These are phyloP conservation scores for Dexiosoma caninum DNA, from an alignment of 2,888 invertebrate species.

Conservation along the genomic window DNA sequence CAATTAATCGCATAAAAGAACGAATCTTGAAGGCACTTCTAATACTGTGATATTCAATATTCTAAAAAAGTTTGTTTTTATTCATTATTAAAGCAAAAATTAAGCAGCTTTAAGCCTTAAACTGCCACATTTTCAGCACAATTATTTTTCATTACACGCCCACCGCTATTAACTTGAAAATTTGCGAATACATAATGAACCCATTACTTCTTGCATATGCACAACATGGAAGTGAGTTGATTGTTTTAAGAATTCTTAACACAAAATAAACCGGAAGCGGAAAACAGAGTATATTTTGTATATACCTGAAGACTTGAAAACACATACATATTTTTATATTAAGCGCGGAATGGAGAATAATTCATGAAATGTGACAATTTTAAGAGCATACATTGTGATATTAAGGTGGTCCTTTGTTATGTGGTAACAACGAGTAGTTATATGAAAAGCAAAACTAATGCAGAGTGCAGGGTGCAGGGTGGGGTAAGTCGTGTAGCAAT, in stretches of 20 bases:
- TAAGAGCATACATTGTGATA: background rate
- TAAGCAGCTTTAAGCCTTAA: background rate
- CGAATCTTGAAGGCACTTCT: no score
- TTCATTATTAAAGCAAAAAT: no score
- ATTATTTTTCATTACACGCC: background rate
- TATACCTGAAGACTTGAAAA: background rate
- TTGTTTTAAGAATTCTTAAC: background rate
- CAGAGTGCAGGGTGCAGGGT: no score
- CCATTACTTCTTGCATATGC: background rate
- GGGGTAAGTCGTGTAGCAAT: no score
- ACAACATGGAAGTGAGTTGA: background rate
- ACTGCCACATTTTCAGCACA: background rate
- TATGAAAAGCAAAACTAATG: no score
- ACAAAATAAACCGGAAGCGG: conserved; percentile 31
- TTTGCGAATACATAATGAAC: background rate
- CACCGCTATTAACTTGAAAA: background rate
- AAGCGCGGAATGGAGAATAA: background rate
- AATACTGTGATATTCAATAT: no score
- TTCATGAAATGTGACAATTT: background rate
- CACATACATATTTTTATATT: background rate
- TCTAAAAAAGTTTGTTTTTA: no score
- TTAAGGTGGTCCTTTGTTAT: background rate
- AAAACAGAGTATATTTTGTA: conserved; percentile 19
- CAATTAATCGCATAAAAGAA: no score
- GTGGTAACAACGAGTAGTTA: no score